phyloP scores from a whole-genome alignment of 2,797 vertebrate genomes.

The Hydrophis major region DNA sequence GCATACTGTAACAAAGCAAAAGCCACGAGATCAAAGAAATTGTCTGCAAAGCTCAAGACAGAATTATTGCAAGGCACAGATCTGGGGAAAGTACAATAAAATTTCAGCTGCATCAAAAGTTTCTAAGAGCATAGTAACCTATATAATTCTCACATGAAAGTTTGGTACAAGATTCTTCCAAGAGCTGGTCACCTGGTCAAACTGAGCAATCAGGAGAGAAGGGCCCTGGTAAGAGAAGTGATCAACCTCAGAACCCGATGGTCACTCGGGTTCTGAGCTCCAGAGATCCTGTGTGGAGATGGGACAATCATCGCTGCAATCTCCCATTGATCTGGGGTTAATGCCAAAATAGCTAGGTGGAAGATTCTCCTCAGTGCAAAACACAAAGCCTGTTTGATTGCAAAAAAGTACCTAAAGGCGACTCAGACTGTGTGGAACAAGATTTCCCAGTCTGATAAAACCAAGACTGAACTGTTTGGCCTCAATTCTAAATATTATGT shows the following conservation, averaged over 20 bases:
- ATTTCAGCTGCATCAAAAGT: neutral
- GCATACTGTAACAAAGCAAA: neutral
- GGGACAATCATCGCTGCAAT: neutral
- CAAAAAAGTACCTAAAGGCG: neutral
- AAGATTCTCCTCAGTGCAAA: neutral
- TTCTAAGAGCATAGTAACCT: neutral
- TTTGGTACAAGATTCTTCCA: neutral
- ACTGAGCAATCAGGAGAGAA: neutral
- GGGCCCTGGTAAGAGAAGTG: neutral
- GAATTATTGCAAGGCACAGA: no score
- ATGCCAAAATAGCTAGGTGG: neutral
- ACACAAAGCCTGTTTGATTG: no score
- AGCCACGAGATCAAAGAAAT: no score
- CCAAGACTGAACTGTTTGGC: no score
- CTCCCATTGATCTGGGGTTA: neutral
- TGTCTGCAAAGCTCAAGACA: no score
- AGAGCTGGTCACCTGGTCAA: neutral
- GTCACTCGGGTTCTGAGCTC: neutral
- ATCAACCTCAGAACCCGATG: neutral
- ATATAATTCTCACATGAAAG: neutral
- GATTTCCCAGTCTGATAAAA: no score
- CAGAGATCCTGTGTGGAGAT: neutral
- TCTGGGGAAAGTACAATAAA: neutral
- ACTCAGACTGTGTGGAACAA: neutral
- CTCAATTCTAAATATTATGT: no score